Evolutionary conservation across 1,140 invertebrate species (phyloP).

Genomic region (Sitodiplosis mosellana): DNA sequence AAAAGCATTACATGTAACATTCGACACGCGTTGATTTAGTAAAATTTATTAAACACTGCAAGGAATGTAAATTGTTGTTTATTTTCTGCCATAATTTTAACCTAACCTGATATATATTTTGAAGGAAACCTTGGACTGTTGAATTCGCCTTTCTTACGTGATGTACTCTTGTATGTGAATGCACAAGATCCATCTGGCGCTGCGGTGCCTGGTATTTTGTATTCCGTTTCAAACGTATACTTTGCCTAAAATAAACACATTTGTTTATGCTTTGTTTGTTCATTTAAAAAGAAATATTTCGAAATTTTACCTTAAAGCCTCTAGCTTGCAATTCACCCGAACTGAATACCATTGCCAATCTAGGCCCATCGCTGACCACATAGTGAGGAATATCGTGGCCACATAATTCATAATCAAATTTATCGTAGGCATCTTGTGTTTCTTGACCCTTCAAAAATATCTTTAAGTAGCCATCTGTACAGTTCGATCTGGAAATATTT

Average conservation of each 20-base stretch:
- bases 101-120: slow-evolving; percentile 52
- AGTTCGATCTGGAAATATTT: slow-evolving; percentile 34
- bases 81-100: not conserved
- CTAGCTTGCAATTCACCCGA: slow-evolving; percentile 72
- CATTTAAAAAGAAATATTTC: too few relatives aligned
- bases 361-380: slow-evolving; percentile 74
- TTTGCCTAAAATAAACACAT: slow-evolving; percentile 9
- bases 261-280: not conserved
- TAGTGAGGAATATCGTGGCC: slow-evolving; percentile 52
- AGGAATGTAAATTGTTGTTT: too few relatives aligned
- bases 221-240: slow-evolving; percentile 41
- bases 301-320: slow-evolving; percentile 67
- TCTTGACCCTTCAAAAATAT: slow-evolving; percentile 85
- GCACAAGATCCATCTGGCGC: slow-evolving; percentile 75
- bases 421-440: slow-evolving; percentile 79
- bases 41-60: too few relatives aligned
- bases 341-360: slow-evolving; percentile 83
- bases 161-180: slow-evolving; percentile 77
- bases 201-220: slow-evolving; percentile 85
- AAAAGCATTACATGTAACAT: slow-evolving; percentile 16
- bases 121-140: slow-evolving; percentile 91
- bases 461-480: slow-evolving; percentile 78
- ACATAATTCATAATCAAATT: slow-evolving; percentile 83
- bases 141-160: slow-evolving; percentile 72
- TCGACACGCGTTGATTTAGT: too few relatives aligned